Evolutionary conservation across 2,113 vertebrate species (phyloP), one percentile per base, ranked within the genome.

Genomic region (Athene noctua): DNA sequence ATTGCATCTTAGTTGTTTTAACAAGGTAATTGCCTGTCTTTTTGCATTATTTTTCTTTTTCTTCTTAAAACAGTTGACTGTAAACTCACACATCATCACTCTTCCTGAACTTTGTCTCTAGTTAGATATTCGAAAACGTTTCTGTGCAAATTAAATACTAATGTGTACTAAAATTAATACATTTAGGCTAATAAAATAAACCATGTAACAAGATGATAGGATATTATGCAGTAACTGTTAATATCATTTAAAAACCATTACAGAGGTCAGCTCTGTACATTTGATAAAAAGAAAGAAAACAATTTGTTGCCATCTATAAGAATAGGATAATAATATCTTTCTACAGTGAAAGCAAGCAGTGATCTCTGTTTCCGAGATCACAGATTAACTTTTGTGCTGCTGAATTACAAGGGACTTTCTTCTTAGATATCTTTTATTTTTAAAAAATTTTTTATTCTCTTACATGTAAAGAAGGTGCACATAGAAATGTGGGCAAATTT

Each of bases 101-200:
- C 62, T 68, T 70, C 34, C 51, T 93, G 63, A 86, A 46, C 25
- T 70, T 77, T 36, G 19, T 66, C 52, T 83, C 67, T 70, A 66
- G 32, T 68, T 81, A 88, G 51, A 70, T 65, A 86, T 32, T 79
- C 18, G 86, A 12, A 75, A 78, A 61, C 1, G 2, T 91, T 88
- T 94, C 70, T 3, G 2, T 91, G 32, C 36, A 74, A 81, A 59
- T 36, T 78, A 57, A 77, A 44, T 83, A 44, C 52, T 66, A 38
- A 82, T 70, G 19, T 44, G 17, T 82, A 78, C 51, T 65, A 66
- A 74, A 95, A 82, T 70, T 23, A 70, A 91, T 82, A 46, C 11
- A 62, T n/a, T 82, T 61, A 79, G 57, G 23, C 66, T 91, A 93
- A 93, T 80, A 74, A 92, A 92, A 74, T 68, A 82, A 91, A 55